phyloP scores from a whole-genome alignment of 2,797 vertebrate species.

The Sandelia bainsii region DNA sequence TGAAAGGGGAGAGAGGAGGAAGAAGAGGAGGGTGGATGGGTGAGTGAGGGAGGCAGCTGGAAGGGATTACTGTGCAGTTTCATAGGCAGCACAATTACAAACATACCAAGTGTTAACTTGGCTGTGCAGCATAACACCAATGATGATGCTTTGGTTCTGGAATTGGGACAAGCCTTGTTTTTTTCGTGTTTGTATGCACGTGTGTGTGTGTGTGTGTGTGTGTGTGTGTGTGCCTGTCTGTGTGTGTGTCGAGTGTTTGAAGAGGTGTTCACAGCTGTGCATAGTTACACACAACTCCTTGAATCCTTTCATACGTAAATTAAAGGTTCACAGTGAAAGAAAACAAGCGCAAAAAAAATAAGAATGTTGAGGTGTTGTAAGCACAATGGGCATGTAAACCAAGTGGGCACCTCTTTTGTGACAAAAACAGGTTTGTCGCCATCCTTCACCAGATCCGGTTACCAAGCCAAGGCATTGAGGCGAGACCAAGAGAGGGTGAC shows the following conservation, averaged over 20 bases:
- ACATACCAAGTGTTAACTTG: constrained; percentile 78
- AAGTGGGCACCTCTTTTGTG: constrained; percentile 61
- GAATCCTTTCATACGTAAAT: constrained; percentile 38
- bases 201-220: constrained; percentile 29
- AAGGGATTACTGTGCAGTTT: constrained; percentile 81
- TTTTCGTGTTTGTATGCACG: background rate
- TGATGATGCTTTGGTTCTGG: constrained; percentile 63
- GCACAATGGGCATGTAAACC: constrained; percentile 62
- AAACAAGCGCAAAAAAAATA: background rate
- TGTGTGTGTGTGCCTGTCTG: constrained; percentile 33
- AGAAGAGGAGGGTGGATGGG: constrained; percentile 62
- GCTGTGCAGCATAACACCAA: constrained; percentile 69
- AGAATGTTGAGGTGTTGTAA: constrained; percentile 48
- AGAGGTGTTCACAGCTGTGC: constrained; percentile 43
- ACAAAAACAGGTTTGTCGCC: constrained; percentile 76
- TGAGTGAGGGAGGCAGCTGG: constrained; percentile 81
- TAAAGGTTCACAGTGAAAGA: constrained; percentile 24
- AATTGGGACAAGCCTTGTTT: constrained; percentile 52
- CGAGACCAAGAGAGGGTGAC: constrained; percentile 77
- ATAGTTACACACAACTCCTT: constrained; percentile 23
- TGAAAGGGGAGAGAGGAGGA: constrained; percentile 65
- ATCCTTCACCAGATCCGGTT: constrained; percentile 67
- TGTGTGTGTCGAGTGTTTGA: constrained; percentile 38
- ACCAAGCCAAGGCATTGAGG: constrained; percentile 63
- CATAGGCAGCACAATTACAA: constrained; percentile 80